Conservation (phyloP, 2,888 invertebrate genomes). For the Atrina japonica region DNA sequence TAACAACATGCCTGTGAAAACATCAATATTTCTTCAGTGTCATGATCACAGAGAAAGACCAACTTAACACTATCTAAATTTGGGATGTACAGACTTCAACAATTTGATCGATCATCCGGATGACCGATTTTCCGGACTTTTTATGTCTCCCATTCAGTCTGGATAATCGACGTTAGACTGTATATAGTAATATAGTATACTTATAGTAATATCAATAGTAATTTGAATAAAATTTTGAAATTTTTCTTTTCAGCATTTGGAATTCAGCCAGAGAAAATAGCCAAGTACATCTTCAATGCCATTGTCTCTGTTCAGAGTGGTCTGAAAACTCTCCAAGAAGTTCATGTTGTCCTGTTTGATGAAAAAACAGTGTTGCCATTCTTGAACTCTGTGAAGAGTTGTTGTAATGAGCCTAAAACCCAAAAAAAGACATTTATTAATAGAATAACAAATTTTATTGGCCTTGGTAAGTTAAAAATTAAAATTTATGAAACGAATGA, state of each 20-base stretch:
- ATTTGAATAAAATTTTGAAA: not conserved
- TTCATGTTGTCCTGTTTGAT: conserved; percentile 50
- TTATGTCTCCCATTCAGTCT: too few species aligned
- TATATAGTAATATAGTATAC: too few species aligned
- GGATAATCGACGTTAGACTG: too few species aligned
- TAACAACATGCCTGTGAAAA: too few species aligned
- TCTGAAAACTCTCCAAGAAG: conserved; percentile 29
- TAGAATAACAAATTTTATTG: conserved; percentile 6
- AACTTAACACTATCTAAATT: too few species aligned
- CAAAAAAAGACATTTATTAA: conserved; percentile 14
- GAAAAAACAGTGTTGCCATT: conserved; percentile 45
- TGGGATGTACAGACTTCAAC: too few species aligned
- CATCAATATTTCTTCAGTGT: too few species aligned
- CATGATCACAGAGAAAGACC: too few species aligned
- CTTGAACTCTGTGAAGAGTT: conserved; percentile 33
- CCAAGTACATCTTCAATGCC: conserved; percentile 15
- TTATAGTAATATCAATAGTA: too few species aligned
- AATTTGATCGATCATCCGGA: too few species aligned
- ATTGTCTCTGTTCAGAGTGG: not conserved
- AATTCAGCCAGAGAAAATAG: not conserved
- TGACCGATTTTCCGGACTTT: too few species aligned
- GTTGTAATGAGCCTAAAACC: not conserved
- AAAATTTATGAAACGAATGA: too few species aligned
- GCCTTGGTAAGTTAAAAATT: conserved; percentile 30
- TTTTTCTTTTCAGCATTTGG: conserved; percentile 14